Conservation (phyloP, 2,888 invertebrate species). For the Apocheima hispidaria region DNA sequence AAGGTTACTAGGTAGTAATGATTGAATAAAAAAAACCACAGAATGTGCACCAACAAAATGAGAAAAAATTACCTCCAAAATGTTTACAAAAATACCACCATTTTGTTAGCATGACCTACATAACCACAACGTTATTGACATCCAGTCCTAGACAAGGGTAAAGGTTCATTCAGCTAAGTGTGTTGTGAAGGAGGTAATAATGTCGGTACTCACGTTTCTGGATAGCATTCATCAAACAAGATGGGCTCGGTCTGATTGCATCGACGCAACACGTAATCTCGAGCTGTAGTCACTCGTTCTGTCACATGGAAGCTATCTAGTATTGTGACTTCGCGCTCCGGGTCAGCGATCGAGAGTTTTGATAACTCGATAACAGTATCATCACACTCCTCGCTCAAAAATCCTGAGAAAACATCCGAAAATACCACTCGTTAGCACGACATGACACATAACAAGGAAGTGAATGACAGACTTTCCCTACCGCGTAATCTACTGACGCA, state of each 20-base stretch:
- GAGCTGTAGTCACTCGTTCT: constrained; percentile 70
- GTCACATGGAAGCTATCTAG: constrained; percentile 77
- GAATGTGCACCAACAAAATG: too few species aligned
- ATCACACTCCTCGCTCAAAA: constrained; percentile 85
- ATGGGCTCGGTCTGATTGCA: constrained; percentile 88
- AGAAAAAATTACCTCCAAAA: too few species aligned
- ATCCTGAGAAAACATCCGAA: constrained; percentile 70
- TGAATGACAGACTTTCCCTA: constrained; percentile 76
- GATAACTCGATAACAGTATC: constrained; percentile 84
- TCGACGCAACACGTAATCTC: constrained; percentile 86
- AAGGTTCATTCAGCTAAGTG: constrained; percentile 1
- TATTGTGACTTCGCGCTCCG: constrained; percentile 76
- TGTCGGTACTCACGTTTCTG: constrained; percentile 84
- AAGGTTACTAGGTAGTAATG: too few species aligned
- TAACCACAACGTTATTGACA: constrained; percentile 42
- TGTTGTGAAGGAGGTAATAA: neutral
- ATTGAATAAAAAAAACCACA: too few species aligned
- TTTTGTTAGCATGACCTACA: constrained; percentile 60
- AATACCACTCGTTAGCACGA: constrained; percentile 44
- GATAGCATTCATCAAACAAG: constrained; percentile 89
- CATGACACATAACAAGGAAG: constrained; percentile 80
- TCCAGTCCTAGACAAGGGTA: constrained; percentile 18
- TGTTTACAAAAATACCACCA: constrained; percentile 50
- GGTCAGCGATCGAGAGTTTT: constrained; percentile 81
- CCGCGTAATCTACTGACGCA: constrained; percentile 68